Evolutionary conservation across 2,888 invertebrate genomes (phyloP).

Genomic region (Tupiocoris notatus): DNA sequence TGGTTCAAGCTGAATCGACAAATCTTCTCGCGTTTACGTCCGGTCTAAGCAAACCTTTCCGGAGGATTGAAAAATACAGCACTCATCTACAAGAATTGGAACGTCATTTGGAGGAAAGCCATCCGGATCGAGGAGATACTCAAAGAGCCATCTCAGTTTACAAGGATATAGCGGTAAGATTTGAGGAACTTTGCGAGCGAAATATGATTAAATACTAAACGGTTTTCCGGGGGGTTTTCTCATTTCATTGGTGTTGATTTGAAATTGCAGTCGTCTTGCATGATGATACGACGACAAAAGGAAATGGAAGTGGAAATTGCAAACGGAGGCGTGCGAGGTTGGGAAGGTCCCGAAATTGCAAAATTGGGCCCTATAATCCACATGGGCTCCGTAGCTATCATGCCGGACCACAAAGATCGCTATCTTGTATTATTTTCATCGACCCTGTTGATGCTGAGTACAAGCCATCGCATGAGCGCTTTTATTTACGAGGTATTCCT

Average conservation of each 20-base stretch:
- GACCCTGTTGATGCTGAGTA: constrained; percentile 83
- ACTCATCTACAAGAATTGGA: constrained; percentile 93
- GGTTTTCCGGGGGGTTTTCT: too few species aligned
- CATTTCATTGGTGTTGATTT: constrained; percentile 23
- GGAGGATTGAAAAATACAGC: constrained; percentile 91
- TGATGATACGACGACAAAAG: constrained; percentile 84
- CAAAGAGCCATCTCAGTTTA: constrained; percentile 93
- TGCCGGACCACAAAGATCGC: constrained; percentile 80
- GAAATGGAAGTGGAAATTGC: constrained; percentile 94
- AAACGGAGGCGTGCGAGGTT: constrained; percentile 88
- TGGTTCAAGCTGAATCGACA: constrained; percentile 86
- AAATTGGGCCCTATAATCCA: constrained; percentile 84
- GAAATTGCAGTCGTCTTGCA: constrained; percentile 77
- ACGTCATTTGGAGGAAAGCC: constrained; percentile 90
- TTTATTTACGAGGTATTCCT: constrained; percentile 96
- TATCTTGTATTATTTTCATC: constrained; percentile 90
- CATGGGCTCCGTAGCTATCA: constrained; percentile 88
- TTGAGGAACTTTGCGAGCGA: neutral
- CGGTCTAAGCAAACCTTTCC: constrained; percentile 91
- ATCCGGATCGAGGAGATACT: constrained; percentile 93
- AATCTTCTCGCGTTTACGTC: constrained; percentile 83
- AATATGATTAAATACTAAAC: constrained; percentile 10
- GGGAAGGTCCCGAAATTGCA: constrained; percentile 81
- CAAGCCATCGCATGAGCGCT: constrained; percentile 87
- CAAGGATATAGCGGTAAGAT: constrained; percentile 86